Evolutionary conservation across 2,113 vertebrate genomes (phyloP).

Genomic region (Amazona vittata): DNA sequence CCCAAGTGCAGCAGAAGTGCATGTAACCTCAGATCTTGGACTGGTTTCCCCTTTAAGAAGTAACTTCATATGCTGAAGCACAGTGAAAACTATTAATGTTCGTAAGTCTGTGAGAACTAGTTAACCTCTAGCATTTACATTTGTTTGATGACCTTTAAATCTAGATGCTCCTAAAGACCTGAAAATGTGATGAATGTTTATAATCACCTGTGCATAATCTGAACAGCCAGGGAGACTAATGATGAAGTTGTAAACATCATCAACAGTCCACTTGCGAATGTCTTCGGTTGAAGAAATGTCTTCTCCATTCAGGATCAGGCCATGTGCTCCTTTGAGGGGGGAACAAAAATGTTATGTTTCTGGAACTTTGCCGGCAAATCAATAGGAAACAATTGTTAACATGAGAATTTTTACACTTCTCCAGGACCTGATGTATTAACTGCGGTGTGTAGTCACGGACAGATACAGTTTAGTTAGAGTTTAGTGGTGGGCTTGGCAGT

Average conservation of each 20-base stretch:
- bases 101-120: not conserved
- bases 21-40: not conserved
- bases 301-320: conserved; percentile 81
- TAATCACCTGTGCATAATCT: conserved; percentile 89
- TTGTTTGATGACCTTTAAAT: not conserved
- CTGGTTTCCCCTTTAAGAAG: not conserved
- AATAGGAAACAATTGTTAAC: not conserved
- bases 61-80: not conserved
- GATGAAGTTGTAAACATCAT: conserved; percentile 91
- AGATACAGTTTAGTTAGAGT: not conserved
- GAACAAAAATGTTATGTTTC: not conserved
- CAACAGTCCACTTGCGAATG: conserved; percentile 90
- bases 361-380: not conserved
- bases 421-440: not conserved
- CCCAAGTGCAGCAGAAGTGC: not conserved
- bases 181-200: not conserved
- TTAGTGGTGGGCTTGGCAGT: not conserved
- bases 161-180: not conserved
- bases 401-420: not conserved
- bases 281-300: conserved; percentile 82
- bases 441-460: not conserved
- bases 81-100: not conserved
- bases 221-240: conserved; percentile 87
- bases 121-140: not conserved
- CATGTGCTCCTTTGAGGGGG: conserved; percentile 74